Base-by-base conservation (phyloP, 2,113 vertebrate genomes). In the Cettia cetti region DNA sequence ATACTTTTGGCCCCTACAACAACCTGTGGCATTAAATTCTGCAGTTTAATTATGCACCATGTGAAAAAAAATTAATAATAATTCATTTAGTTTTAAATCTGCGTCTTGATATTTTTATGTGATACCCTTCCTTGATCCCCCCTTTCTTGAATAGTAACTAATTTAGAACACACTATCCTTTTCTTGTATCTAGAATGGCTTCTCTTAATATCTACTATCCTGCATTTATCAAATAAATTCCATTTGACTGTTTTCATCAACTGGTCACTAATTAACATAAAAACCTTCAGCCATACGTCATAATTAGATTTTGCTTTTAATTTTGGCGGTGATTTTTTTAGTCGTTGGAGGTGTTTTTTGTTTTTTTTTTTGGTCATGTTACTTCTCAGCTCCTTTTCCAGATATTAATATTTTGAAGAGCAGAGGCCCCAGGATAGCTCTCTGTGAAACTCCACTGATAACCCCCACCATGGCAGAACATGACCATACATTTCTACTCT, bases 1-100 rank as follows among this genome's bases (percentile, higher is more conserved):
- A 77, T 95, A 64, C 64, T 93, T 88, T 93, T 84, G 94, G 91
- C 83, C 91, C 90, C 94, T 94, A 47, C 80, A 95, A 92, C 91
- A 96, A 95, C 96, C 94, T 96, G 91, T 96, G 95, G 92, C 89
- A 94, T 81, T 78, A 86, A 95, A 91, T 81, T 93, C 82, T 27
- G 3, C 82, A 92, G 80, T 81, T 89, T 84, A 86, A 90, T 84
- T 64, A 91, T 21, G 64, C 4, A 4, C 49, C 57, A 64, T 35
- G 59, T 59, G 26, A 40, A 78, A 92, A 56, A 35, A 27, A 37
- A 15, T 28, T 15, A 42, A 50, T 28, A 82, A 50, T 30, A 35
- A 52, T 37, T 44, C 27, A 24, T 82, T 82, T 74, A 56, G 17
- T 33, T 89, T 91, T 69, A 53, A 90, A 93, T 61, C 17, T 53